phyloP scores from a whole-genome alignment of 1,140 invertebrate species.

The Heliconius congener region DNA sequence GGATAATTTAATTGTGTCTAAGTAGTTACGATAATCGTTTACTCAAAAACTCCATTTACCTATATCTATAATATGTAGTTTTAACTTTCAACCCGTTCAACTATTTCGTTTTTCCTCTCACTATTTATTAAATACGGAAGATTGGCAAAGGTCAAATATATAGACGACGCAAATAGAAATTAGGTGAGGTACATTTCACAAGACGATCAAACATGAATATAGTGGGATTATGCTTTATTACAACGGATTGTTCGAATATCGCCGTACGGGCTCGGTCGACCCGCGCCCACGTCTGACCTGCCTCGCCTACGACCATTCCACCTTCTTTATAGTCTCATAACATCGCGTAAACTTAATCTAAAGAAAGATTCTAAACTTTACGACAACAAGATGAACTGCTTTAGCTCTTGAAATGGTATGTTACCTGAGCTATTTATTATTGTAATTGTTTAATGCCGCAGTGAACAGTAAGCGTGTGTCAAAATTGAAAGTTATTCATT shows the following conservation, averaged over 20 bases:
- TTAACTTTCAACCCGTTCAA: no score
- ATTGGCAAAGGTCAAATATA: background rate
- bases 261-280: slow-evolving; percentile 41
- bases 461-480: background rate
- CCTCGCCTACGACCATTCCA: slow-evolving; percentile 48
- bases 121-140: background rate
- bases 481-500: background rate
- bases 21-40: background rate
- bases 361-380: slow-evolving; percentile 63
- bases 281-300: slow-evolving; percentile 61
- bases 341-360: slow-evolving; percentile 61
- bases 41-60: no score
- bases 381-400: slow-evolving; percentile 45
- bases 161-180: background rate
- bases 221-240: slow-evolving; percentile 16
- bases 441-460: background rate
- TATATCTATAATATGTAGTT: no score
- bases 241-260: slow-evolving; percentile 16
- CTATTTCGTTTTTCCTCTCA: background rate
- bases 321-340: slow-evolving; percentile 61
- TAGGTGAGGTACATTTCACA: background rate
- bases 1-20: background rate
- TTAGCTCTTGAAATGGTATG: slow-evolving; percentile 35
- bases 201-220: slow-evolving; percentile 17
- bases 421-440: slow-evolving; percentile 30